Base-by-base conservation (phyloP, 2,888 invertebrate genomes). In the Drosophila atripex region DNA sequence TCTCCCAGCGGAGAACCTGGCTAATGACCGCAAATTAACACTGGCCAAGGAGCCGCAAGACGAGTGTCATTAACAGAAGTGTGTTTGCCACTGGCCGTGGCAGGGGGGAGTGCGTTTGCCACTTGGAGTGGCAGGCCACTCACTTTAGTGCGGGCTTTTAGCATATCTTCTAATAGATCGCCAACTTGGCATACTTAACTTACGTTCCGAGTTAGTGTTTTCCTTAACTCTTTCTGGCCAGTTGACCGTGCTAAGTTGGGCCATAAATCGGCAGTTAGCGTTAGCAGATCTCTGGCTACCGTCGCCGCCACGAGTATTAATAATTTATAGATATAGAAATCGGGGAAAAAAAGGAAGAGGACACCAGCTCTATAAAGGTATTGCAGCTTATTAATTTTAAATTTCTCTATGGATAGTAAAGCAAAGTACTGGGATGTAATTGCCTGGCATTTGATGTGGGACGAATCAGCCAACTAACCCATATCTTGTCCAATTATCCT, bases 101-200 rank as follows among this genome's bases (percentile, higher is more conserved):
- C 12, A 8, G 30, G n/a, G 14, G 38, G n/a, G 18, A n/a, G n/a
- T n/a, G 43, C 16, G n/a, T n/a, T n/a, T 11, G 35, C 51, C 39
- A 12, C 21, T 11, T 43, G 21, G 76, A 85, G 79, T 78, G 77
- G 61, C 70, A 59, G 57, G 71, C 71, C 71, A 70, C 70, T 70
- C 71, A 70, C 70, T 70, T 70, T 71, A 50, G 71, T 11, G 63
- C 71, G 77, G 77, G 84, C 80, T 80, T 86, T 80, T 80, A 86
- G 86, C 84, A 86, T 80, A 79, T 86, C 84, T 80, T 70, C 80
- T 75, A 83, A 83, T 77, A 79, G 80, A 86, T 82, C 80, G 86
- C 69, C 61, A 77, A 65, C 64, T 69, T 75, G 71, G 76, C 80
- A 79, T 79, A 80, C 75, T 77, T 71, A 74, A 79, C 71, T 71